Conservation (phyloP, 2,888 invertebrate species). For the Timema podura region DNA sequence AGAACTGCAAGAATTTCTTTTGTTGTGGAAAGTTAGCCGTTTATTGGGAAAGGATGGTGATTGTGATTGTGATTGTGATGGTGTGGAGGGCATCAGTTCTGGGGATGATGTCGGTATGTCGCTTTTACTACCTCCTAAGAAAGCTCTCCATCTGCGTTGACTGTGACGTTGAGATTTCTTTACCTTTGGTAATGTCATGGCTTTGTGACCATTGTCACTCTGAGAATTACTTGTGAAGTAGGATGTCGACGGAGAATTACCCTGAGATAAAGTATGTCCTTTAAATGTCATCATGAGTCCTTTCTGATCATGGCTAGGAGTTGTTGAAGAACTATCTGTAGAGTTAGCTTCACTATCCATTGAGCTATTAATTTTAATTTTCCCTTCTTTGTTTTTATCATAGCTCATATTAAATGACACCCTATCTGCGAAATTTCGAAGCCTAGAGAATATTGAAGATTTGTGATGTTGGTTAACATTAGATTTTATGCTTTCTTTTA, state of each 20-base stretch:
- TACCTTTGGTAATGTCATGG: constrained; percentile 44
- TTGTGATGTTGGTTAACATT: constrained; percentile 43
- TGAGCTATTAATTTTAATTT: not conserved
- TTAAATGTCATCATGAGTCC: constrained; percentile 2
- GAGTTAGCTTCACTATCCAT: not conserved
- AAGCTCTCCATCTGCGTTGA: constrained; percentile 43
- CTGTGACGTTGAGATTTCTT: constrained; percentile 40
- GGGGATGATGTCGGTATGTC: constrained; percentile 43
- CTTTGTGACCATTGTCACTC: constrained; percentile 35
- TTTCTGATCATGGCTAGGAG: constrained; percentile 35
- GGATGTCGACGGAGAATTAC: constrained; percentile 22
- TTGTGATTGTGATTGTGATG: constrained; percentile 21
- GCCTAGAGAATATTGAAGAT: constrained; percentile 48
- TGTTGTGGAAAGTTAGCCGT: constrained; percentile 35
- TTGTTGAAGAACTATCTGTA: constrained; percentile 7
- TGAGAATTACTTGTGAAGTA: constrained; percentile 31
- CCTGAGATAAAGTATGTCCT: constrained; percentile 11
- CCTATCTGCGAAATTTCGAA: constrained; percentile 53
- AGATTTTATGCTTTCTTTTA: constrained; percentile 31
- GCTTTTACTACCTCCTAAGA: constrained; percentile 39
- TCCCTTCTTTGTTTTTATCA: constrained; percentile 43
- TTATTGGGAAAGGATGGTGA: constrained; percentile 12
- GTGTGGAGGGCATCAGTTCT: constrained; percentile 39
- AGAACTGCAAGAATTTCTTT: not conserved
- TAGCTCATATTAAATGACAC: constrained; percentile 46